Evolutionary conservation across 2,888 invertebrate genomes (phyloP).

Genomic region (Tenthredo mesomela): DNA sequence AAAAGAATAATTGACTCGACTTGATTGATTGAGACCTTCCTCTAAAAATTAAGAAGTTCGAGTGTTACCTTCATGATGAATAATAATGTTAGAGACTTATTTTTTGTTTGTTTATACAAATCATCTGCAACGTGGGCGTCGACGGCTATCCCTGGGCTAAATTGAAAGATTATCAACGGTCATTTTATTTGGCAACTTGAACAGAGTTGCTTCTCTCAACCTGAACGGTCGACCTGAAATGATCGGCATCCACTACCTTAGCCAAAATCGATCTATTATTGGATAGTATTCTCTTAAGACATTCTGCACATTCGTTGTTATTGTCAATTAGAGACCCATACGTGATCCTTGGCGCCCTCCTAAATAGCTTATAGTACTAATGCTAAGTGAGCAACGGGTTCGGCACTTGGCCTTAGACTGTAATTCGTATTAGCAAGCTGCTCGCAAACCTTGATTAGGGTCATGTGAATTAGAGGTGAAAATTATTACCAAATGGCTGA

Average conservation of each 20-base stretch:
- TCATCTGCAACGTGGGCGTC: background rate
- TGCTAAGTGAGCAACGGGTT: constrained; percentile 1
- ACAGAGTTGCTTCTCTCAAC: background rate
- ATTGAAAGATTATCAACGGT: constrained; percentile 22
- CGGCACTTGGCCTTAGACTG: background rate
- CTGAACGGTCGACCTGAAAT: constrained; percentile 50
- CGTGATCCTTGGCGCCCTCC: background rate
- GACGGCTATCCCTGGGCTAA: background rate
- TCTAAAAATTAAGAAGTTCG: no score
- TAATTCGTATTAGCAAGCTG: background rate
- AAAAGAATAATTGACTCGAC: no score
- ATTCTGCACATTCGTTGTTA: constrained; percentile 35
- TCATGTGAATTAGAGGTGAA: constrained; percentile 8
- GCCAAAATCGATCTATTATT: constrained; percentile 54
- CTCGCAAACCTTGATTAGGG: constrained; percentile 1
- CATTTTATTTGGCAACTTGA: constrained; percentile 36
- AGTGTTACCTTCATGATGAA: no score
- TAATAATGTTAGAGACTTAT: background rate
- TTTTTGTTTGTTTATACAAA: background rate
- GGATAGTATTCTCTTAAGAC: constrained; percentile 25
- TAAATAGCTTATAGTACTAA: background rate
- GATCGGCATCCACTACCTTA: constrained; percentile 43
- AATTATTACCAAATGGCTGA: background rate
- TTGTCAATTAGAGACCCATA: constrained; percentile 26
- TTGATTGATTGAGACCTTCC: no score